Evolutionary conservation across 2,888 invertebrate species (phyloP).

Genomic region (Sphinx pinastri): DNA sequence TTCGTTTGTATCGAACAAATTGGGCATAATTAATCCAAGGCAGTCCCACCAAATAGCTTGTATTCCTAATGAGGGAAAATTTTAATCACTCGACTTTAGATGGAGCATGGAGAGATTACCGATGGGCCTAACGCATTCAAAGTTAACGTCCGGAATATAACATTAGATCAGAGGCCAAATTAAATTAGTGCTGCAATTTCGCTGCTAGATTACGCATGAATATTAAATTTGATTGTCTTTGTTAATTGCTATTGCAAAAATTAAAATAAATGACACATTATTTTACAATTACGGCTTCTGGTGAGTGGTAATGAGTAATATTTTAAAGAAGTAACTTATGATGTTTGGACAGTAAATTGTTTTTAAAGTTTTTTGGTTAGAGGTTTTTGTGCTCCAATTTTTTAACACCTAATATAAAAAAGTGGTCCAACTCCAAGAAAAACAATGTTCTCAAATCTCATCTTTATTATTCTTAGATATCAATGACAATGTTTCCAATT

Average conservation of each 20-base stretch:
- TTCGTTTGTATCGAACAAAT: constrained; percentile 30
- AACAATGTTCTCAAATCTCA: too few relatives aligned
- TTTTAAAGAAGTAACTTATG: too few relatives aligned
- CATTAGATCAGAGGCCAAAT: constrained; percentile 65
- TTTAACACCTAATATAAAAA: too few relatives aligned
- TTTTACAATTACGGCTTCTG: too few relatives aligned
- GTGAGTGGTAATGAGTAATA: too few relatives aligned
- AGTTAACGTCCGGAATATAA: constrained; percentile 61
- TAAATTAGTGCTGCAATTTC: constrained; percentile 56
- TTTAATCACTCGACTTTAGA: constrained; percentile 53
- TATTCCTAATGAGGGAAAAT: constrained; percentile 52
- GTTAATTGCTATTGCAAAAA: background rate
- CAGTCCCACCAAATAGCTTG: constrained; percentile 42
- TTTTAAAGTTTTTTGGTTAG: too few relatives aligned
- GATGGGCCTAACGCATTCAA: constrained; percentile 54
- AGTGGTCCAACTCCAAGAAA: too few relatives aligned
- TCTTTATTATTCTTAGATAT: too few relatives aligned
- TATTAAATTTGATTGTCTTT: constrained; percentile 59
- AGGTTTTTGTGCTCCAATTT: too few relatives aligned
- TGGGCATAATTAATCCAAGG: constrained; percentile 31
- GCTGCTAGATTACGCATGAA: constrained; percentile 56
- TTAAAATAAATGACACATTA: background rate
- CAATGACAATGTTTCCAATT: too few relatives aligned
- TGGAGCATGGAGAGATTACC: constrained; percentile 47
- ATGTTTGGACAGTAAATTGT: too few relatives aligned